Evolutionary conservation across 2,888 invertebrate species (phyloP).

Genomic region (Drosophila macrospina): DNA sequence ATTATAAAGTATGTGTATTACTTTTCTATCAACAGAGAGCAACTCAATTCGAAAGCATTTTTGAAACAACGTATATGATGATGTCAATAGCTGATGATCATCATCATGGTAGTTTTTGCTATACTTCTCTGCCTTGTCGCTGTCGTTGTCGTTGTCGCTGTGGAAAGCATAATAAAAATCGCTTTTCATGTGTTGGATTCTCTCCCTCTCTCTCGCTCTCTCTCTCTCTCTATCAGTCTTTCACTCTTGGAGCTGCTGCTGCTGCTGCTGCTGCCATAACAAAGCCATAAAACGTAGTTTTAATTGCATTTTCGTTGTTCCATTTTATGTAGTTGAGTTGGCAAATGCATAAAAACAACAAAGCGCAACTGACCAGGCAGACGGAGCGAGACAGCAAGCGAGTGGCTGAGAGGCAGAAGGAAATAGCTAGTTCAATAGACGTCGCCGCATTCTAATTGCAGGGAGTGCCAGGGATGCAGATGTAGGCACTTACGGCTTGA

Average conservation of each 20-base stretch:
- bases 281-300: slow-evolving; percentile 85
- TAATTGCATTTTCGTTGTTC: slow-evolving; percentile 85
- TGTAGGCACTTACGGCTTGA: slow-evolving; percentile 73
- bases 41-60: slow-evolving; percentile 68
- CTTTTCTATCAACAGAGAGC: slow-evolving; percentile 68
- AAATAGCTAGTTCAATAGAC: slow-evolving; percentile 63
- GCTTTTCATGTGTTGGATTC: slow-evolving; percentile 72
- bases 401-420: slow-evolving; percentile 5
- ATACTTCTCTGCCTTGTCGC: slow-evolving; percentile 5
- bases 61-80: slow-evolving; percentile 37
- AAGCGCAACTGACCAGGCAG: slow-evolving; percentile 58
- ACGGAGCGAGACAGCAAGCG: slow-evolving; percentile 7
- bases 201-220: background rate
- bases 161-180: slow-evolving; percentile 80
- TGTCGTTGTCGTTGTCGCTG: slow-evolving; percentile 26
- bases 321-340: slow-evolving; percentile 83
- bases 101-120: slow-evolving; percentile 24
- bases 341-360: slow-evolving; percentile 80
- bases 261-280: slow-evolving; percentile 65
- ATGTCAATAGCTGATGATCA: slow-evolving; percentile 37
- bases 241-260: slow-evolving; percentile 26
- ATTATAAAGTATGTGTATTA: slow-evolving; percentile 56
- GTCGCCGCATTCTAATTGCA: slow-evolving; percentile 79
- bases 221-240: background rate
- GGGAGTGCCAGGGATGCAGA: slow-evolving; percentile 55